These are phyloP conservation scores for Calypte anna DNA, from an alignment of 2,113 vertebrate species.

Conservation along the genomic window DNA sequence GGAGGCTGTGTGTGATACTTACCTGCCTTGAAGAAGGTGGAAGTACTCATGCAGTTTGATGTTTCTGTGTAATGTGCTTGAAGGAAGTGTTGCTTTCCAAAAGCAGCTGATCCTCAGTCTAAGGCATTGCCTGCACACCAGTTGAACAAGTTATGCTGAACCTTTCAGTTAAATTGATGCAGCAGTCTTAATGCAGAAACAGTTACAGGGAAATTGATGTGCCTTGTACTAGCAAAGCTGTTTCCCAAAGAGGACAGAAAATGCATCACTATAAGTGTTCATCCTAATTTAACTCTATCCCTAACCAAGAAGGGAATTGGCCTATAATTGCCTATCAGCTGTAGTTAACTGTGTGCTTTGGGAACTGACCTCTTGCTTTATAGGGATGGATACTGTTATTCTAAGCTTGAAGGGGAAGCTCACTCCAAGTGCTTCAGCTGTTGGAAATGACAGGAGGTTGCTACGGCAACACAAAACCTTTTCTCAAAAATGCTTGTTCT, in stretches of 20 bases:
- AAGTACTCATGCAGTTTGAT: background rate
- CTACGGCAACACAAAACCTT: conserved; percentile 21
- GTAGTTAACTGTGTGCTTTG: background rate
- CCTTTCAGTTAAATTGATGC: background rate
- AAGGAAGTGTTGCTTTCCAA: background rate
- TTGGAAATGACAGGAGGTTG: background rate
- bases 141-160: background rate
- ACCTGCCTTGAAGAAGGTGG: background rate
- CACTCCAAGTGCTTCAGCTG: background rate
- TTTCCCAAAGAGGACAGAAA: background rate
- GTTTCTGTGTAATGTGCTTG: background rate
- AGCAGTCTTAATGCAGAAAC: background rate
- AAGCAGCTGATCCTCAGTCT: background rate
- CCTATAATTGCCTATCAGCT: background rate
- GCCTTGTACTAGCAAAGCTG: background rate
- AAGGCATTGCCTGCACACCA: background rate
- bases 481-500: conserved; percentile 5
- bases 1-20: background rate
- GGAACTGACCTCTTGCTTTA: background rate
- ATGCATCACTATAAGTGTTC: background rate
- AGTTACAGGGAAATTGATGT: background rate
- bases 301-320: background rate
- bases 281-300: background rate
- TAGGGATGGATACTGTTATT: background rate
- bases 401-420: background rate